Conservation (phyloP, 2,888 invertebrate species). For the Parapristionchus giblindavisi region DNA sequence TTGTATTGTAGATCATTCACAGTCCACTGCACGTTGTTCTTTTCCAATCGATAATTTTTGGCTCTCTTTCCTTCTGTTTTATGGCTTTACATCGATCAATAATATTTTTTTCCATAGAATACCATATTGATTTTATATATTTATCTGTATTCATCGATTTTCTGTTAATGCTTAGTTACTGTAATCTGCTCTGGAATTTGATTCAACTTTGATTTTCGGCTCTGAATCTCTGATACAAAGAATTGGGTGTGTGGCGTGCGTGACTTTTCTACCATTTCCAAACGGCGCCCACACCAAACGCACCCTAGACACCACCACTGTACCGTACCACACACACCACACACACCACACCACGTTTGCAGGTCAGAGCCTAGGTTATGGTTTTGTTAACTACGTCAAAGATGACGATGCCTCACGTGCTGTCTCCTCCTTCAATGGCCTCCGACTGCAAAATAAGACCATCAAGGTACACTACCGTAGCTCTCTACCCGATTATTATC, state of each 20-base stretch:
- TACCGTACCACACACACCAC: neutral
- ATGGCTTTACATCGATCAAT: too few species aligned
- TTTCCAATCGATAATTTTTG: neutral
- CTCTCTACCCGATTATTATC: too few species aligned
- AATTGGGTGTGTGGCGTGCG: too few species aligned
- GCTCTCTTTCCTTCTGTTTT: neutral
- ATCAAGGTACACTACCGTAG: slow-evolving; percentile 90
- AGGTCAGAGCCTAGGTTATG: slow-evolving; percentile 98
- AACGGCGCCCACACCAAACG: slow-evolving; percentile 4
- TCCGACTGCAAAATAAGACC: slow-evolving; percentile 97
- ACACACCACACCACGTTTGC: slow-evolving; percentile 44
- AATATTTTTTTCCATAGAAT: too few species aligned
- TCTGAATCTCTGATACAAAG: too few species aligned
- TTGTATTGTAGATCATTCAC: neutral
- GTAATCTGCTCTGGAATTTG: too few species aligned
- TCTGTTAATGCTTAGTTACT: too few species aligned
- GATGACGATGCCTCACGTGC: slow-evolving; percentile 98
- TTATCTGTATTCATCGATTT: too few species aligned
- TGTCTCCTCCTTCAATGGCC: slow-evolving; percentile 94
- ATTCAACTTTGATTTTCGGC: too few species aligned
- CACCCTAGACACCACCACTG: neutral
- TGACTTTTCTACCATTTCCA: too few species aligned
- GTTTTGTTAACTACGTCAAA: slow-evolving; percentile 98
- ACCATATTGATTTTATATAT: too few species aligned
- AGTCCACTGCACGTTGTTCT: slow-evolving; percentile 23